Evolutionary conservation across 2,888 invertebrate species (phyloP).

Genomic region (Xylota segnis): DNA sequence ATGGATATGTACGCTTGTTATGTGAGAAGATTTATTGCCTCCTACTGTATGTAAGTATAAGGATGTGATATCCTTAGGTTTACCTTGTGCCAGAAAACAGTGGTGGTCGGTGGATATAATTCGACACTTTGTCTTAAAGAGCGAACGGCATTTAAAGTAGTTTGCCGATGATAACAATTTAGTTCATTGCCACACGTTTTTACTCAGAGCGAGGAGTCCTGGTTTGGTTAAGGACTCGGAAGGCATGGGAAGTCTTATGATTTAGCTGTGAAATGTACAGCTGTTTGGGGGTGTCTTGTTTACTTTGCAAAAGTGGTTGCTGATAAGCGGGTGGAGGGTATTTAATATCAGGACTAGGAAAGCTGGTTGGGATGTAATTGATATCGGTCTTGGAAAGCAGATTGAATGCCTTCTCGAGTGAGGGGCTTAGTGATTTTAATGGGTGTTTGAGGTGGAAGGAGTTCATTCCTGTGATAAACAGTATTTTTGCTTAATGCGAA

Average conservation of each 20-base stretch:
- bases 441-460: background rate
- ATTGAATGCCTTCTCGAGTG: background rate
- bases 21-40: slow-evolving; percentile 36
- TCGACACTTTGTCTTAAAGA: slow-evolving; percentile 20
- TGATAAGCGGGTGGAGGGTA: background rate
- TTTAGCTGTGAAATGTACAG: background rate
- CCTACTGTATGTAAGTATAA: background rate
- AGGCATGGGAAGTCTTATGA: background rate
- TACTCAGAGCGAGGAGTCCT: background rate
- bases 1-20: slow-evolving; percentile 18
- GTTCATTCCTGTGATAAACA: background rate
- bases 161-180: background rate
- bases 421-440: slow-evolving; percentile 5
- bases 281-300: background rate
- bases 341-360: background rate
- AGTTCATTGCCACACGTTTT: slow-evolving; percentile 9
- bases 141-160: slow-evolving; percentile 3
- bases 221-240: background rate
- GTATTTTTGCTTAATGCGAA: too few relatives aligned
- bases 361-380: background rate
- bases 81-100: background rate
- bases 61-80: slow-evolving; percentile 10
- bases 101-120: background rate
- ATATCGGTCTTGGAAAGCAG: background rate
- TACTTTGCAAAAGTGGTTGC: background rate